Conservation (phyloP, 2,797 vertebrate species). For the Sebastes elongatus region DNA sequence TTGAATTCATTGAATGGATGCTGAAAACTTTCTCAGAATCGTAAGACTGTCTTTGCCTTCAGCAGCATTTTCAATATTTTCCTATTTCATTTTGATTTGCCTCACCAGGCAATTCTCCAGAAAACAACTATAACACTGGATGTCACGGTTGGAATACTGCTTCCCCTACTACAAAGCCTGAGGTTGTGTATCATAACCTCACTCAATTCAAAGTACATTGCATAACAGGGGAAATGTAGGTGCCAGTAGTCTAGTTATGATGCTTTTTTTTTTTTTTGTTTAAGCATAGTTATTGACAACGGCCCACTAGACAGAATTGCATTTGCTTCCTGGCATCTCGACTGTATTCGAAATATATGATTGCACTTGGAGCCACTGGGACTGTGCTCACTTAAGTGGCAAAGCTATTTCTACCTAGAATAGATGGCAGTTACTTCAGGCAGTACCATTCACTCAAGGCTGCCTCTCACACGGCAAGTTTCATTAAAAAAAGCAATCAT, state of each 20-base stretch:
- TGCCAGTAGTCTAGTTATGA: background rate
- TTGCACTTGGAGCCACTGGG: background rate
- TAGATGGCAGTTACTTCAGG: background rate
- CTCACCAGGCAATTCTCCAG: background rate
- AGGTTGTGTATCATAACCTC: background rate
- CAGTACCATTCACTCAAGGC: background rate
- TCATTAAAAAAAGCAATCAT: background rate
- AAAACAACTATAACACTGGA: background rate
- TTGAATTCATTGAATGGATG: background rate
- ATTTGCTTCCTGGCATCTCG: background rate
- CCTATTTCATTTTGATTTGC: background rate
- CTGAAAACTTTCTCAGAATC: background rate
- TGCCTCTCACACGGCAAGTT: background rate
- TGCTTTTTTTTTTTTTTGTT: background rate
- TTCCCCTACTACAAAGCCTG: background rate
- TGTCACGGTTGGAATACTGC: constrained; percentile 1
- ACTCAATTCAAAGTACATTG: background rate
- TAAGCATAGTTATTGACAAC: background rate
- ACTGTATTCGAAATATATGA: background rate
- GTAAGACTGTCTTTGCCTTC: background rate
- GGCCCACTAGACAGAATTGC: background rate
- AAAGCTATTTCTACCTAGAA: background rate
- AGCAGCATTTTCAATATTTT: background rate
- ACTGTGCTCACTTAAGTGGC: background rate
- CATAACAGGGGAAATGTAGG: background rate